phyloP scores from a whole-genome alignment of 2,888 invertebrate species.

The Strigamia transsilvanica region DNA sequence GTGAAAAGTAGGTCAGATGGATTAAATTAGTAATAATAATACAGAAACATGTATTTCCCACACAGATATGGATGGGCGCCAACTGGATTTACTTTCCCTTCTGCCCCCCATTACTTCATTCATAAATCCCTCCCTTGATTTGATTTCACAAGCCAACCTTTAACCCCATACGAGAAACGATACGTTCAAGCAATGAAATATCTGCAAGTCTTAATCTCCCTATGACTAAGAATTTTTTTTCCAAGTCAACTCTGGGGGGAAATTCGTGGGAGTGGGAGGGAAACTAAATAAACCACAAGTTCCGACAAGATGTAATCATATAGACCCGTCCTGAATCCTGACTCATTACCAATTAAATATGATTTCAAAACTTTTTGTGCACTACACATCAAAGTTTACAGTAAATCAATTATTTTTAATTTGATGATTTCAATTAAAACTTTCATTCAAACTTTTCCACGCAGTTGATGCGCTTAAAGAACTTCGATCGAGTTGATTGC shows the following conservation, averaged over 20 bases:
- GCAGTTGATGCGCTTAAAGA: neutral
- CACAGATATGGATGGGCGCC: neutral
- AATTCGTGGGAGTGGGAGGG: neutral
- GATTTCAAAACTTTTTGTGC: no score
- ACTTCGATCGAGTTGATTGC: conserved; percentile 8
- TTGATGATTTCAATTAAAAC: conserved; percentile 3
- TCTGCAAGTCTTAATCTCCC: conserved; percentile 1
- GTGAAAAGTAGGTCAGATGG: neutral
- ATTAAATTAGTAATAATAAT: neutral
- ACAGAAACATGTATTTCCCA: neutral
- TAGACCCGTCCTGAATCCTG: neutral
- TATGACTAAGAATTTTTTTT: conserved; percentile 24
- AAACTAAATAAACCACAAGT: neutral
- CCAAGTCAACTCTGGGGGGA: neutral
- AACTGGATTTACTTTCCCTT: conserved; percentile 3
- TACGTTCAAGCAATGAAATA: neutral
- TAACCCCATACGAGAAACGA: neutral
- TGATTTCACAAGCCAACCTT: conserved; percentile 20
- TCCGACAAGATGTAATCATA: neutral
- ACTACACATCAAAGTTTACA: no score
- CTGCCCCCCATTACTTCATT: neutral
- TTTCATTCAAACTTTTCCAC: neutral
- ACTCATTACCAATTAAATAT: neutral
- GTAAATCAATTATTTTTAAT: no score
- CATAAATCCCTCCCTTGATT: conserved; percentile 6